These are phyloP conservation scores for Leptinotarsa lineolata DNA, from an alignment of 1,140 invertebrate species.

Conservation along the genomic window DNA sequence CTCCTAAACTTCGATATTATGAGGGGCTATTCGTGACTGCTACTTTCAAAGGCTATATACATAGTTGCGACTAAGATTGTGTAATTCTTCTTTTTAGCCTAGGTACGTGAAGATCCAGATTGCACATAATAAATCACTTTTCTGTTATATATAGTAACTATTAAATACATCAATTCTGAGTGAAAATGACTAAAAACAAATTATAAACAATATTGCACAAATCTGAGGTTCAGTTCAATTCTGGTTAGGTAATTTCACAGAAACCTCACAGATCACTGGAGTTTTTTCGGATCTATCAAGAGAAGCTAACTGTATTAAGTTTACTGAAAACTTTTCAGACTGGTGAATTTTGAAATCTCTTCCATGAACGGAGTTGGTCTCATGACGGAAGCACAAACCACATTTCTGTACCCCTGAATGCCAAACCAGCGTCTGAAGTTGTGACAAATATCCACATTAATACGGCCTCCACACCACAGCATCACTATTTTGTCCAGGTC, in stretches of 20 bases:
- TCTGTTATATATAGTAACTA: not conserved
- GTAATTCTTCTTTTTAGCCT: not conserved
- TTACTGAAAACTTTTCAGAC: too few species aligned
- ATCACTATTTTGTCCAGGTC: constrained; percentile 67
- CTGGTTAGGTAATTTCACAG: too few species aligned
- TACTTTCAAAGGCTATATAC: constrained; percentile 4
- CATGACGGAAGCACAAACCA: too few species aligned
- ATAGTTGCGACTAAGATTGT: not conserved
- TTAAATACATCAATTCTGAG: not conserved
- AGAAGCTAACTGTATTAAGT: too few species aligned
- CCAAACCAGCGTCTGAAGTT: too few species aligned
- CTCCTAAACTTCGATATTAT: not conserved
- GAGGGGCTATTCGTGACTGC: not conserved
- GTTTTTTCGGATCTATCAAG: too few species aligned
- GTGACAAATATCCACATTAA: constrained; percentile 40
- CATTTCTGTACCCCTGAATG: too few species aligned
- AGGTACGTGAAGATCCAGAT: constrained; percentile 13
- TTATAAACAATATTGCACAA: constrained; percentile 38
- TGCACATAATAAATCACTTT: constrained; percentile 21
- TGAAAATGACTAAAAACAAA: constrained; percentile 2
- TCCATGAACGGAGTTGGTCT: too few species aligned
- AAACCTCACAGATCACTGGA: too few species aligned
- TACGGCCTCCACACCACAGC: constrained; percentile 69
- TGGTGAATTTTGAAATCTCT: too few species aligned
- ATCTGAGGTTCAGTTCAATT: not conserved